A percentile compares a stretch with the other conserved stretches of the same genome.
phyloP scores from a whole-genome alignment of 2,797 vertebrate species.

The Danio tinwini region DNA sequence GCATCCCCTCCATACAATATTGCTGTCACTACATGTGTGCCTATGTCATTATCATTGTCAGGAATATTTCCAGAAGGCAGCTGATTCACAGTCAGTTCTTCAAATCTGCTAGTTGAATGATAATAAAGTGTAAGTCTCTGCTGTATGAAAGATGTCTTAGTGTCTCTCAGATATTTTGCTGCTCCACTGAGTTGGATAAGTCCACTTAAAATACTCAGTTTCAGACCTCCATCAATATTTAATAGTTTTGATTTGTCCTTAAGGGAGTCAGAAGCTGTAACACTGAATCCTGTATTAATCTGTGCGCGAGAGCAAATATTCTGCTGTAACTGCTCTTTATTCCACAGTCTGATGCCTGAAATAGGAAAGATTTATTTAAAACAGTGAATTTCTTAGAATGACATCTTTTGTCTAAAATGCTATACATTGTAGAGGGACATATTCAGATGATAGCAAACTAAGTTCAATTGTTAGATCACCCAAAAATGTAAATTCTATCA shows the following conservation, averaged over 20 bases:
- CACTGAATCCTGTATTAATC: conserved; percentile 17
- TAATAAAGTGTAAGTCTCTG: conserved; percentile 16
- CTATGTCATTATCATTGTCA: conserved; percentile 1
- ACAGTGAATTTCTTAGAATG: background rate
- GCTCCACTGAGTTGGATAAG: conserved; percentile 24
- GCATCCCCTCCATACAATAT: conserved; percentile 41
- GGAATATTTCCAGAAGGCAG: background rate
- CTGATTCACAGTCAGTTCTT: background rate
- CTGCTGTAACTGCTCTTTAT: conserved; percentile 1
- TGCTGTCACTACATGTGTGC: conserved; percentile 43
- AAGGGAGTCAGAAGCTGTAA: conserved; percentile 34
- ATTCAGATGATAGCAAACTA: too few species aligned
- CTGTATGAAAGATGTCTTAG: conserved; percentile 33
- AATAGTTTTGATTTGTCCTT: conserved; percentile 26
- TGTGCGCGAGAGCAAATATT: background rate
- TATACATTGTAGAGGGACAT: too few species aligned
- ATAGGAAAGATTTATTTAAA: too few species aligned
- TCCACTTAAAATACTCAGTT: conserved; percentile 33
- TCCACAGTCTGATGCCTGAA: conserved; percentile 22
- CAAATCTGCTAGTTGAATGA: conserved; percentile 17
- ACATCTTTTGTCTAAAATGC: too few species aligned
- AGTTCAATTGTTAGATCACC: too few species aligned
- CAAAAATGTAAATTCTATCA: too few species aligned
- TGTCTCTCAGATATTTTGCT: conserved; percentile 38
- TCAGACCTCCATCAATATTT: background rate